Evolutionary conservation across 2,797 vertebrate genomes (phyloP).

Genomic region (Enteromius fasciolatus): DNA sequence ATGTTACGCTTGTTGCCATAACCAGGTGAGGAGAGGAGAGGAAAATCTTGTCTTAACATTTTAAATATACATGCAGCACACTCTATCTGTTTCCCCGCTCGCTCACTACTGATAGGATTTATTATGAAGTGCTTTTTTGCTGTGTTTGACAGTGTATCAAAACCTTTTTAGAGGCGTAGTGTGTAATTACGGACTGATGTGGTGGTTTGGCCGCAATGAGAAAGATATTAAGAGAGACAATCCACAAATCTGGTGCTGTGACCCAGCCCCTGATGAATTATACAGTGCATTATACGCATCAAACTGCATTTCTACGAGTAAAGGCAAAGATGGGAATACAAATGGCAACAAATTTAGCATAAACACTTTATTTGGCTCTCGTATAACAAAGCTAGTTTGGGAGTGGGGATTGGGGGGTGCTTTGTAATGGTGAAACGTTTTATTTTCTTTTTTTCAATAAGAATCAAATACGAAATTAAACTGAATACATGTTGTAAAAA

Average conservation of each 20-base stretch:
- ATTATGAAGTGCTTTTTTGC: conserved; percentile 61
- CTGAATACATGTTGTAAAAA: background rate
- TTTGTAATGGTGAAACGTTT: background rate
- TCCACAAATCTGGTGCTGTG: conserved; percentile 49
- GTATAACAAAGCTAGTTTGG: conserved; percentile 18
- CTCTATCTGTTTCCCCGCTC: conserved; percentile 27
- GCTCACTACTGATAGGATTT: conserved; percentile 60
- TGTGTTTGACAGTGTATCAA: conserved; percentile 58
- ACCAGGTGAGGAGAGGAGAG: conserved; percentile 57
- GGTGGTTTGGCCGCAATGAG: conserved; percentile 50
- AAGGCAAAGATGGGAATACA: background rate
- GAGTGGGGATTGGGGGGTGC: background rate
- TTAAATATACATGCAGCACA: conserved; percentile 66
- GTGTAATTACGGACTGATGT: conserved; percentile 56
- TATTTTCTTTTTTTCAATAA: background rate
- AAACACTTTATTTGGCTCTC: background rate
- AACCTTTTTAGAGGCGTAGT: conserved; percentile 52
- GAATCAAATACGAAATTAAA: background rate
- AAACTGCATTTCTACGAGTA: conserved; percentile 20
- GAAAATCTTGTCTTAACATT: conserved; percentile 69
- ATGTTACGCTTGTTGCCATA: conserved; percentile 85
- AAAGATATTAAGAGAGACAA: conserved; percentile 49
- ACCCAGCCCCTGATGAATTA: conserved; percentile 55
- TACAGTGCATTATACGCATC: conserved; percentile 45
- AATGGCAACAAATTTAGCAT: conserved; percentile 13